These are phyloP conservation scores for Coracias cyanogaster DNA, from an alignment of 2,797 vertebrate genomes.

Conservation along the genomic window DNA sequence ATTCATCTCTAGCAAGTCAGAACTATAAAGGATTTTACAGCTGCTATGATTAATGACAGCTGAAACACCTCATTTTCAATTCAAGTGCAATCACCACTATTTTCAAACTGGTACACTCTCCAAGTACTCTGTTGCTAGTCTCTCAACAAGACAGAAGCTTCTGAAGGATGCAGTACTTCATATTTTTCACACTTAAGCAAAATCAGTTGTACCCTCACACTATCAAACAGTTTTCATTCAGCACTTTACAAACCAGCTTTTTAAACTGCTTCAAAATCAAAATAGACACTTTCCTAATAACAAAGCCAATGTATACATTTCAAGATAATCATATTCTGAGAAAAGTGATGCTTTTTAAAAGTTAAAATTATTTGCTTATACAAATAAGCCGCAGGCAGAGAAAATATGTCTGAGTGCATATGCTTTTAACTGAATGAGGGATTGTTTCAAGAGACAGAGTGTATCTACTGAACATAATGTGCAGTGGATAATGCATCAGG, in stretches of 20 bases:
- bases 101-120: constrained; percentile 52
- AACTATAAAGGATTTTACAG: constrained; percentile 20
- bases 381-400: background rate
- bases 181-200: constrained; percentile 20
- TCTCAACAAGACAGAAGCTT: constrained; percentile 35
- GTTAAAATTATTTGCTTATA: background rate
- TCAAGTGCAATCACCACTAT: constrained; percentile 50
- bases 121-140: constrained; percentile 5
- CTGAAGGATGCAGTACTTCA: constrained; percentile 24
- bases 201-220: constrained; percentile 16
- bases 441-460: background rate
- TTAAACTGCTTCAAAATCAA: constrained; percentile 3
- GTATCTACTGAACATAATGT: background rate
- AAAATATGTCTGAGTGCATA: background rate
- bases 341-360: background rate
- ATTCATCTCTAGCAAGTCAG: constrained; percentile 4
- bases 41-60: constrained; percentile 41
- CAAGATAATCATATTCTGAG: background rate
- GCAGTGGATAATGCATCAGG: background rate
- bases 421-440: background rate
- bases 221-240: background rate
- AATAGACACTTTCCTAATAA: background rate
- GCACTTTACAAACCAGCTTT: constrained; percentile 2
- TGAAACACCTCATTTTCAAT: constrained; percentile 51
- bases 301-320: background rate